These are phyloP conservation scores for Teinopalpus imperialis DNA, from an alignment of 2,888 invertebrate species.

Conservation along the genomic window DNA sequence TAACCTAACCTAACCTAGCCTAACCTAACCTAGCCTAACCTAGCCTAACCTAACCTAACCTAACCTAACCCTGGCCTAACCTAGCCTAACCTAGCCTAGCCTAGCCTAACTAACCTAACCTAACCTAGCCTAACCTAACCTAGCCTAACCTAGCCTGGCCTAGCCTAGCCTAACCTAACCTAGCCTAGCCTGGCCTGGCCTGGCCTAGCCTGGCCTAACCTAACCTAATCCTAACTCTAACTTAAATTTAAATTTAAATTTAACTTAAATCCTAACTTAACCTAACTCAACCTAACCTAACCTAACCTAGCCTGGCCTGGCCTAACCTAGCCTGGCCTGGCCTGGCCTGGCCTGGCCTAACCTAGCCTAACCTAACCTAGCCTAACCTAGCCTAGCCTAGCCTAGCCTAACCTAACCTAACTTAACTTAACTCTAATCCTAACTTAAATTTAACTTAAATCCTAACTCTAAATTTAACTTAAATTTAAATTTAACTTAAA, in stretches of 20 bases:
- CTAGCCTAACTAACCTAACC: too few species aligned
- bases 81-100: conserved; percentile 29
- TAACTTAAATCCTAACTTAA: too few species aligned
- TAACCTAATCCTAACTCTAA: too few species aligned
- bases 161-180: conserved; percentile 29
- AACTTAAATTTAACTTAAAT: too few species aligned
- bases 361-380: conserved; percentile 9
- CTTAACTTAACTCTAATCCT: too few species aligned
- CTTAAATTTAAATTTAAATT: too few species aligned
- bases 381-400: conserved; percentile 3
- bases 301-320: conserved; percentile 26
- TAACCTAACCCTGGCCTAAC: too few species aligned
- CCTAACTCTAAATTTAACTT: too few species aligned
- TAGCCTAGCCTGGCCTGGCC: conserved; percentile 27
- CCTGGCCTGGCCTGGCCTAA: conserved; percentile 24
- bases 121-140: conserved; percentile 28
- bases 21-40: conserved; percentile 26
- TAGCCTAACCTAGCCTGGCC: conserved; percentile 28
- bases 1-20: conserved; percentile 24
- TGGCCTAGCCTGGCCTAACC: too few species aligned
- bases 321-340: conserved; percentile 23
- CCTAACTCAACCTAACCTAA: conserved; percentile 24
- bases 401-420: conserved; percentile 20
- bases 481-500: too few species aligned
- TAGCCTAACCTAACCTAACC: conserved; percentile 27